A percentile compares a stretch with the other conserved stretches of the same genome.
phyloP scores from a whole-genome alignment of 2,888 invertebrate species.

The Catocala sponsa region DNA sequence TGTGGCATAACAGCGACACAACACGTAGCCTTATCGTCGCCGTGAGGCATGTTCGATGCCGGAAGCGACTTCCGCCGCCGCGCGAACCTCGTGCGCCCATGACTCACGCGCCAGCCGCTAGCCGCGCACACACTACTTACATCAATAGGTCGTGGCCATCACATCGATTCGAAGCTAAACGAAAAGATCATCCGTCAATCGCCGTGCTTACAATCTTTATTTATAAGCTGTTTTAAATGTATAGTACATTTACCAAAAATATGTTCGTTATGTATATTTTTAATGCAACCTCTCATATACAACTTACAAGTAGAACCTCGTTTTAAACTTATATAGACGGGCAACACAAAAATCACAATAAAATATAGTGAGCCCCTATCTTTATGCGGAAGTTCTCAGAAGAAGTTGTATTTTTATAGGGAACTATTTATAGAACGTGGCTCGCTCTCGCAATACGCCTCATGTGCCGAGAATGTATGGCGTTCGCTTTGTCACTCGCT shows the following conservation, averaged over 20 bases:
- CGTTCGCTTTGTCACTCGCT: constrained; percentile 43
- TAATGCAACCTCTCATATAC: no score
- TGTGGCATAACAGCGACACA: constrained; percentile 32
- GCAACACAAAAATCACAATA: constrained; percentile 41
- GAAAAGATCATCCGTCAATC: no score
- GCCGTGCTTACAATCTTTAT: no score
- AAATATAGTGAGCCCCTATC: constrained; percentile 39
- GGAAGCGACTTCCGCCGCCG: constrained; percentile 68
- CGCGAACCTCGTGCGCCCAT: constrained; percentile 33
- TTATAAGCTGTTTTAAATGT: no score
- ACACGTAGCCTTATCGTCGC: constrained; percentile 53
- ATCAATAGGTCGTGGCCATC: not conserved
- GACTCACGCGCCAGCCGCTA: constrained; percentile 37
- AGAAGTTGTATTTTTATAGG: constrained; percentile 55
- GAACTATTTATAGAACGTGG: constrained; percentile 53
- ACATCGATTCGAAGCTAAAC: no score
- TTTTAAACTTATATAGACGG: constrained; percentile 25
- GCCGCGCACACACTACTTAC: not conserved
- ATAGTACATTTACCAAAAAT: no score
- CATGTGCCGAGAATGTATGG: constrained; percentile 35
- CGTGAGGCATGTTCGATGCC: constrained; percentile 55
- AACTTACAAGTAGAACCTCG: constrained; percentile 16
- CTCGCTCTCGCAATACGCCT: constrained; percentile 34
- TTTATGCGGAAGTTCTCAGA: constrained; percentile 57
- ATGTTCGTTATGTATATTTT: no score